Evolutionary conservation across 2,888 invertebrate species (phyloP).

Genomic region (Sesia apiformis): DNA sequence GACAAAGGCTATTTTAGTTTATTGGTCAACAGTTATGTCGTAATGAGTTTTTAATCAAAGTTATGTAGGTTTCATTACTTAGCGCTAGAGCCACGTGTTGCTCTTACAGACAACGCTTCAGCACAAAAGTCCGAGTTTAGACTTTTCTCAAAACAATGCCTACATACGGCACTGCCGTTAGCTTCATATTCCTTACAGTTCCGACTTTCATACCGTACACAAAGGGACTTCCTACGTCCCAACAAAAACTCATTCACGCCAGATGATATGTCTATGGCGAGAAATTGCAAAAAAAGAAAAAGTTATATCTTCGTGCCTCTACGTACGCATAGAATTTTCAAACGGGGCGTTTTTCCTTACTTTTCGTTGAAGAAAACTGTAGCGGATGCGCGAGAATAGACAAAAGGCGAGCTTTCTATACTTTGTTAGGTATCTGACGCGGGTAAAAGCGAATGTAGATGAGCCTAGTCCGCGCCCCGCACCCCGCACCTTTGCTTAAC

Average conservation of each 20-base stretch:
- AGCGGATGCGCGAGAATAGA: slow-evolving; percentile 61
- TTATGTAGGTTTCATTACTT: slow-evolving; percentile 57
- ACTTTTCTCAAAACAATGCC: slow-evolving; percentile 63
- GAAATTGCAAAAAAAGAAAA: slow-evolving; percentile 61
- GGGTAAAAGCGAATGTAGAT: slow-evolving; percentile 65
- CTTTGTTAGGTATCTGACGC: slow-evolving; percentile 57
- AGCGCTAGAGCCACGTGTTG: slow-evolving; percentile 54
- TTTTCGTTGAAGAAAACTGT: slow-evolving; percentile 55
- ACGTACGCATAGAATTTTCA: slow-evolving; percentile 57
- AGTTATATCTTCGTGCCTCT: slow-evolving; percentile 37
- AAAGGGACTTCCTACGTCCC: slow-evolving; percentile 66
- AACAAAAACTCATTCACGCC: slow-evolving; percentile 72
- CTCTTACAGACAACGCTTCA: slow-evolving; percentile 29
- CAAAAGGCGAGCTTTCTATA: slow-evolving; percentile 54
- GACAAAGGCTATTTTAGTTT: slow-evolving; percentile 36
- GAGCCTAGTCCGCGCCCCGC: slow-evolving; percentile 38
- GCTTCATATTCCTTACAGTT: slow-evolving; percentile 65
- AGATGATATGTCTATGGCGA: slow-evolving; percentile 72
- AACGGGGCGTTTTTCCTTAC: slow-evolving; percentile 53
- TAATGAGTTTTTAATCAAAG: slow-evolving; percentile 51
- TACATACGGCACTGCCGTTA: slow-evolving; percentile 37
- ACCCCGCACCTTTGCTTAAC: slow-evolving; percentile 50
- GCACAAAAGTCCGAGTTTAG: slow-evolving; percentile 53
- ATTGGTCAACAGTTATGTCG: slow-evolving; percentile 36
- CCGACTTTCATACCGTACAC: slow-evolving; percentile 67